Percentiles rank a stretch among this genome's conserved stretches.
Conservation (phyloP, 1,140 invertebrate genomes). For the Lordiphosa clarofinis region DNA sequence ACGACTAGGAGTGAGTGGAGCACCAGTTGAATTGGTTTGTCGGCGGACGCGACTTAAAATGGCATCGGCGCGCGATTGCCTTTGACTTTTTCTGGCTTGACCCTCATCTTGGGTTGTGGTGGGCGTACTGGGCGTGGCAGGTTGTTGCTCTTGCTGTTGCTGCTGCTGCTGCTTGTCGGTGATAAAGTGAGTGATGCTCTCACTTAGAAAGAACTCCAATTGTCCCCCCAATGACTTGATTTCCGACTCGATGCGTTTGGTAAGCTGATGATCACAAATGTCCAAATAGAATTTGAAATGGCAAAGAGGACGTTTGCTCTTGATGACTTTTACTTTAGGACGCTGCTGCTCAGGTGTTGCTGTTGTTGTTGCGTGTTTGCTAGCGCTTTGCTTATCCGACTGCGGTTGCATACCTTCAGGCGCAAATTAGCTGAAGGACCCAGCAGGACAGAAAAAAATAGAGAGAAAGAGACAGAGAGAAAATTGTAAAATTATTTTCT, state of each 20-base stretch:
- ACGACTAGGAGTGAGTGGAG: slow-evolving; percentile 7
- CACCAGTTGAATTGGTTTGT: slow-evolving; percentile 18
- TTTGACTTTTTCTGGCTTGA: slow-evolving; percentile 36
- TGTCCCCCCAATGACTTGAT: slow-evolving; percentile 85
- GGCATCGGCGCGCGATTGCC: slow-evolving; percentile 84
- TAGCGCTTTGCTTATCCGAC: slow-evolving; percentile 77
- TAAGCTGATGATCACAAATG: slow-evolving; percentile 84
- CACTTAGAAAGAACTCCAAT: slow-evolving; percentile 82
- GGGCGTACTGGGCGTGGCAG: slow-evolving; percentile 47
- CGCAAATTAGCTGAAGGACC: slow-evolving; percentile 69
- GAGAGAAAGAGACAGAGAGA: slow-evolving; percentile 25
- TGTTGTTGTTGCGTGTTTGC: slow-evolving; percentile 51
- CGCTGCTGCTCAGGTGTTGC: slow-evolving; percentile 23
- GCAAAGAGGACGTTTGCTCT: slow-evolving; percentile 81
- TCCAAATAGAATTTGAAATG: slow-evolving; percentile 87
- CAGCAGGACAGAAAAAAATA: slow-evolving; percentile 46
- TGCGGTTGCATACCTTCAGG: slow-evolving; percentile 79
- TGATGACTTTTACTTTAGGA: slow-evolving; percentile 78
- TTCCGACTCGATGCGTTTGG: slow-evolving; percentile 83
- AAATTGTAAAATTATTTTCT: slow-evolving; percentile 37
- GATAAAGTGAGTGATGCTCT: slow-evolving; percentile 82
- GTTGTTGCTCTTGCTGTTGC: slow-evolving; percentile 31
- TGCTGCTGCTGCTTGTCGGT: slow-evolving; percentile 80
- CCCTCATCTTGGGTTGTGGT: slow-evolving; percentile 45
- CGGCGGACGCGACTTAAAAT: slow-evolving; percentile 83